Conservation (phyloP, 2,113 vertebrate genomes). For the Embiotoca jacksoni region DNA sequence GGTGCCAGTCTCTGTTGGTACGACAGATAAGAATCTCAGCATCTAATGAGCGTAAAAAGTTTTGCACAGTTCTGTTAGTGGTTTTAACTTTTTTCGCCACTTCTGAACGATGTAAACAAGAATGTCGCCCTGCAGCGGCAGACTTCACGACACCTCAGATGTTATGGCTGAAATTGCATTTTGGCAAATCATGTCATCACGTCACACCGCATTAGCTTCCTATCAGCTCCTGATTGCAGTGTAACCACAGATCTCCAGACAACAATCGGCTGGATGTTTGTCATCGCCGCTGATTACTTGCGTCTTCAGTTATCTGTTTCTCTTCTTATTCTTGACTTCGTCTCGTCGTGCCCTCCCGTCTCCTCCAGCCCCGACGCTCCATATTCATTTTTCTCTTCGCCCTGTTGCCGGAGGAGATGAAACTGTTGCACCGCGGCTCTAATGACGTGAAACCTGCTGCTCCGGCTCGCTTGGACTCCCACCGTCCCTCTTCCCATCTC, state of each 20-base stretch:
- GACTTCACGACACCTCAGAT: background rate
- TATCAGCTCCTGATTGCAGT: too few species aligned
- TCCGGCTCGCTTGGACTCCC: background rate
- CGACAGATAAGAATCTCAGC: background rate
- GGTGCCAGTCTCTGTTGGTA: background rate
- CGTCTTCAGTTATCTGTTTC: background rate
- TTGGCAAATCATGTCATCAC: constrained; percentile 3
- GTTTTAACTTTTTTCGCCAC: background rate
- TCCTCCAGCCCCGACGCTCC: background rate
- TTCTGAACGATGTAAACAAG: too few species aligned
- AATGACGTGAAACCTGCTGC: constrained; percentile 47
- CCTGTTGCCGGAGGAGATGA: constrained; percentile 34
- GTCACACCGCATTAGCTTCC: constrained; percentile 15
- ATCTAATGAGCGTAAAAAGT: background rate
- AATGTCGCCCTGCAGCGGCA: background rate
- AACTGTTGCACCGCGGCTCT: constrained; percentile 42
- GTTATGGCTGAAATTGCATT: constrained; percentile 10
- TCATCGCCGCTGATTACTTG: too few species aligned
- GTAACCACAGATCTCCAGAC: background rate
- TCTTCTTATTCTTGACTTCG: background rate
- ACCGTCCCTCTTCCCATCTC: constrained; percentile 6
- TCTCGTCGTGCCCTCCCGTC: background rate
- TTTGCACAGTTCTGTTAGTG: background rate
- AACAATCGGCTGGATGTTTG: background rate
- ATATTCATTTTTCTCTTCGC: constrained; percentile 9